A percentile compares a stretch with the other conserved stretches of the same genome.
phyloP scores from a whole-genome alignment of 2,113 vertebrate species.

The Pyrgilauda ruficollis region DNA sequence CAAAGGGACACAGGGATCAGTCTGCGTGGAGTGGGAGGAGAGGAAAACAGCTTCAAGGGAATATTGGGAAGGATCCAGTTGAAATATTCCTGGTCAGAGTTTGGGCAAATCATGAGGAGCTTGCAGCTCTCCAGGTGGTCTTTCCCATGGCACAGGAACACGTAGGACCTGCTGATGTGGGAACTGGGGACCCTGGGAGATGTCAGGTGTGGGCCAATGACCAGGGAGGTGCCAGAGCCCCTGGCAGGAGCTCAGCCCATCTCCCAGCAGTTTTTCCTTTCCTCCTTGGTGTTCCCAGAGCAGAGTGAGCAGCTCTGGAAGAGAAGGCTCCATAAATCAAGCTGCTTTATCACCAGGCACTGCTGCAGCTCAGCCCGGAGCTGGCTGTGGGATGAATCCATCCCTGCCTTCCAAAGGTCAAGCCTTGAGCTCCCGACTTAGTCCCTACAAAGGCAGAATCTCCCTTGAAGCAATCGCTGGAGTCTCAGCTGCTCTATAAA shows the following conservation, averaged over 20 bases:
- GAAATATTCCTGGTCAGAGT: background rate
- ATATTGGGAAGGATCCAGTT: background rate
- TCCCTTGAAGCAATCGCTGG: background rate
- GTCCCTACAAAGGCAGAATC: slow-evolving; percentile 32
- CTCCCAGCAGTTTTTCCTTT: background rate
- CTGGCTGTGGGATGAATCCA: slow-evolving; percentile 31
- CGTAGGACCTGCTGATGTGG: fast-evolving
- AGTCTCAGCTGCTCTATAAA: slow-evolving; percentile 42
- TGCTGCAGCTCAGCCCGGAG: slow-evolving; percentile 8
- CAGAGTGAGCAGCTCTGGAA: background rate
- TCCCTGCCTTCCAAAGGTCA: slow-evolving; percentile 38
- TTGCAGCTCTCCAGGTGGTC: background rate
- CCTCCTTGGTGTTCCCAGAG: background rate
- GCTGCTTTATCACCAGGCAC: slow-evolving; percentile 23
- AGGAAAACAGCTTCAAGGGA: background rate
- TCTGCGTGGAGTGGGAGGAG: fast-evolving
- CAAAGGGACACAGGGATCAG: background rate
- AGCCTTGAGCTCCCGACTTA: slow-evolving; percentile 34
- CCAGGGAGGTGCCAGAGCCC: background rate
- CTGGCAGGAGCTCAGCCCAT: background rate
- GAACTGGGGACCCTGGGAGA: fast-evolving
- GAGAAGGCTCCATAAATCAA: slow-evolving; percentile 45
- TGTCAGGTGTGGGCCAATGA: fast-evolving
- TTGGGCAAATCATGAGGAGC: background rate
- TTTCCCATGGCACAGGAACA: background rate